These are phyloP conservation scores for Micropoecilia bifurca DNA, from an alignment of 2,797 vertebrate genomes.

Conservation along the genomic window DNA sequence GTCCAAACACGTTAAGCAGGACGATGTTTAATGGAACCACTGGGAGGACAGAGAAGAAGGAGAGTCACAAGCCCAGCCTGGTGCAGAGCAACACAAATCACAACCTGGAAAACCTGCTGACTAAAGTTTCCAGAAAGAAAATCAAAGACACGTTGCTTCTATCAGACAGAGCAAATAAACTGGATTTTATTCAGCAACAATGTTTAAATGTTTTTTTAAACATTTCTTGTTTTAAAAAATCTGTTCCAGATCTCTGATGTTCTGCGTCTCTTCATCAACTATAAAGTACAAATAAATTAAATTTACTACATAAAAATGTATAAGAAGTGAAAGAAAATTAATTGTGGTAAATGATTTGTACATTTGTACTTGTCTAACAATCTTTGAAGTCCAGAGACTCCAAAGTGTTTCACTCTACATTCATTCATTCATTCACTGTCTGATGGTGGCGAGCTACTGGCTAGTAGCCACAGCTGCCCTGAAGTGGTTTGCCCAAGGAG, in stretches of 20 bases:
- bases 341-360: too few relatives aligned
- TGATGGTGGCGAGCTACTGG: too few relatives aligned
- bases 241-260: neutral
- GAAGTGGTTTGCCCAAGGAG: too few relatives aligned
- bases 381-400: too few relatives aligned
- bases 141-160: neutral
- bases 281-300: neutral
- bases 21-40: constrained; percentile 92
- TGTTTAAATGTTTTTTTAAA: neutral
- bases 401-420: too few relatives aligned
- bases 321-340: neutral
- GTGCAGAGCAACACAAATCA: neutral
- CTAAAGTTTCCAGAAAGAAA: neutral
- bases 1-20: constrained; percentile 87
- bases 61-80: neutral
- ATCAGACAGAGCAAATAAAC: neutral
- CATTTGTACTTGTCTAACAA: too few relatives aligned
- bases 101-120: neutral
- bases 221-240: neutral
- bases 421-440: too few relatives aligned
- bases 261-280: neutral
- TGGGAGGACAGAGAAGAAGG: constrained; percentile 50
- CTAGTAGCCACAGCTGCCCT: too few relatives aligned
- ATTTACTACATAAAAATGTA: neutral
- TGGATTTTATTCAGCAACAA: neutral